Conservation (phyloP, 2,113 vertebrate genomes). For the Entomyzon cyanotis region DNA sequence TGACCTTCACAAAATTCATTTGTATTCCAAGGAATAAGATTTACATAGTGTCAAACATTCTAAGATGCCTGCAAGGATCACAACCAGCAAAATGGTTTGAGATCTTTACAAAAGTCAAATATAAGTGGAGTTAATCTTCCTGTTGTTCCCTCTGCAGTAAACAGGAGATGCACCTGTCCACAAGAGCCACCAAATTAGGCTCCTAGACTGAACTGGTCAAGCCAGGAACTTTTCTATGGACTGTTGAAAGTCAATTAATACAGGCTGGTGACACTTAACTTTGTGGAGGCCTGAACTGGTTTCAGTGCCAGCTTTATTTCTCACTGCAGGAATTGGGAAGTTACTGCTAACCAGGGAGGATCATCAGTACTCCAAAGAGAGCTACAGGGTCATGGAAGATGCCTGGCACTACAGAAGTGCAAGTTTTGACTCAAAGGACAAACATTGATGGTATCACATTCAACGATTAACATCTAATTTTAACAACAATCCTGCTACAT, state of each 20-base stretch:
- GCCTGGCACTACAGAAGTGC: neutral
- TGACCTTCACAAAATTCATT: neutral
- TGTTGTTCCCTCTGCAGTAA: neutral
- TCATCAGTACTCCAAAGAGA: neutral
- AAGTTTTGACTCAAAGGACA: neutral
- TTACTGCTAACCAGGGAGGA: neutral
- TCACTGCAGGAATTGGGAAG: neutral
- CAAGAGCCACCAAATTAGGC: neutral
- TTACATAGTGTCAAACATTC: neutral
- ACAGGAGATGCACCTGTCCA: neutral
- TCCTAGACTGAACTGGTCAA: neutral
- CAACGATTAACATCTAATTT: neutral
- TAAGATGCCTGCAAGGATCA: neutral
- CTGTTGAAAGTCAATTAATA: neutral
- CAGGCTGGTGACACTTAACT: neutral
- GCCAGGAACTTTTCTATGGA: neutral
- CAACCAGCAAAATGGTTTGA: neutral
- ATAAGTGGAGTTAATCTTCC: neutral
- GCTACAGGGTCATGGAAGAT: neutral
- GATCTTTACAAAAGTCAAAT: neutral
- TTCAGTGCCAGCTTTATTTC: neutral
- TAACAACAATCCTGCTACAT: neutral
- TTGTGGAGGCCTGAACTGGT: neutral
- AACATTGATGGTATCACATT: neutral
- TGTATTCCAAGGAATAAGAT: neutral